Percentiles rank a stretch among this genome's conserved stretches.
Evolutionary conservation across 1,140 invertebrate species (phyloP).

Genomic region (Sipha flava): DNA sequence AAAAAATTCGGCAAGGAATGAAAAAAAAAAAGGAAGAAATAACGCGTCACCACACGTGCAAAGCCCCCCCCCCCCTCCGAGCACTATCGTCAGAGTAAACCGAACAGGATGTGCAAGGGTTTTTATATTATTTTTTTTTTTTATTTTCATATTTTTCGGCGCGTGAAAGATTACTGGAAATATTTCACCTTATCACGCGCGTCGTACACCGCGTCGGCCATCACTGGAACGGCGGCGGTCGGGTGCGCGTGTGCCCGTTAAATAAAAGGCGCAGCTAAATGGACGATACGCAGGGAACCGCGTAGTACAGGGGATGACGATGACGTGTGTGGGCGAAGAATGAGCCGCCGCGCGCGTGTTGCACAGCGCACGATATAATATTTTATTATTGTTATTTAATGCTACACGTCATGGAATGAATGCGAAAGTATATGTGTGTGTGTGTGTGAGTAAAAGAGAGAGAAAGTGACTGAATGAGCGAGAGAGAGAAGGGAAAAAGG

Average conservation of each 20-base stretch:
- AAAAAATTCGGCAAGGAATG: background rate
- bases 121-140: background rate
- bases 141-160: background rate
- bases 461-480: background rate
- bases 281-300: background rate
- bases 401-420: constrained; percentile 20
- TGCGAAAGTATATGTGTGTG: background rate
- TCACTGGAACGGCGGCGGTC: background rate
- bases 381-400: constrained; percentile 33
- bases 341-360: too few relatives aligned
- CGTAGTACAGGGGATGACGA: too few relatives aligned
- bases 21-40: constrained; percentile 1
- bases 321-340: background rate
- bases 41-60: background rate
- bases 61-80: background rate
- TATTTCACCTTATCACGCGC: constrained; percentile 28
- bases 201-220: background rate
- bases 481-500: background rate
- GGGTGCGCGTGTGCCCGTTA: background rate
- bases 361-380: constrained; percentile 2
- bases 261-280: constrained; percentile 1
- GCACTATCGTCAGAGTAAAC: too few relatives aligned
- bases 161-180: constrained; percentile 11
- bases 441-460: background rate
- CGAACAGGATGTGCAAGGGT: background rate